phyloP scores from a whole-genome alignment of 2,888 invertebrate species.

The Hanleya hanleyi region DNA sequence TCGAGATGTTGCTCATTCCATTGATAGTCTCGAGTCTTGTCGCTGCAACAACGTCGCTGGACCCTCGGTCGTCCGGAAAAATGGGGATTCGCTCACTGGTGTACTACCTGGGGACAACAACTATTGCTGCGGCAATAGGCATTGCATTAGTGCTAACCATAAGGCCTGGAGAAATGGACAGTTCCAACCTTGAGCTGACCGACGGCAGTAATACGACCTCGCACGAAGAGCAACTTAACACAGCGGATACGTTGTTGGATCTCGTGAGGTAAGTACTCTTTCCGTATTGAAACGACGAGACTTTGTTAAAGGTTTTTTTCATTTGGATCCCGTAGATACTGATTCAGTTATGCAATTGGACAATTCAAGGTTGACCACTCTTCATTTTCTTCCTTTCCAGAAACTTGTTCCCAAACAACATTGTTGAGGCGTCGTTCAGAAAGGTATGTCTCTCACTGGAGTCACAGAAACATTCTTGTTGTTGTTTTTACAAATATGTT shows the following conservation, averaged over 20 bases:
- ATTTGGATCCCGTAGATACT: no score
- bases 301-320: no score
- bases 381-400: constrained; percentile 17
- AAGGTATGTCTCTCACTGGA: constrained; percentile 69
- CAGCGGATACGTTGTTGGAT: constrained; percentile 46
- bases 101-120: constrained; percentile 93
- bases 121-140: constrained; percentile 90
- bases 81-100: constrained; percentile 89
- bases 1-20: constrained; percentile 82
- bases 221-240: not conserved
- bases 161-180: constrained; percentile 80
- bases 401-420: constrained; percentile 86
- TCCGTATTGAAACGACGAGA: no score
- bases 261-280: constrained; percentile 31
- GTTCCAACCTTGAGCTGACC: no score
- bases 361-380: no score
- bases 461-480: no score
- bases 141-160: constrained; percentile 92
- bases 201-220: not conserved
- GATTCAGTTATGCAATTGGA: no score
- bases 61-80: constrained; percentile 89
- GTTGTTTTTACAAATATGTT: no score
- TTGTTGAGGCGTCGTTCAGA: constrained; percentile 83
- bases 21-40: constrained; percentile 80
- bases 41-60: constrained; percentile 86